Base-by-base conservation (phyloP, 2,113 vertebrate genomes). In the Perca schrenkii region DNA sequence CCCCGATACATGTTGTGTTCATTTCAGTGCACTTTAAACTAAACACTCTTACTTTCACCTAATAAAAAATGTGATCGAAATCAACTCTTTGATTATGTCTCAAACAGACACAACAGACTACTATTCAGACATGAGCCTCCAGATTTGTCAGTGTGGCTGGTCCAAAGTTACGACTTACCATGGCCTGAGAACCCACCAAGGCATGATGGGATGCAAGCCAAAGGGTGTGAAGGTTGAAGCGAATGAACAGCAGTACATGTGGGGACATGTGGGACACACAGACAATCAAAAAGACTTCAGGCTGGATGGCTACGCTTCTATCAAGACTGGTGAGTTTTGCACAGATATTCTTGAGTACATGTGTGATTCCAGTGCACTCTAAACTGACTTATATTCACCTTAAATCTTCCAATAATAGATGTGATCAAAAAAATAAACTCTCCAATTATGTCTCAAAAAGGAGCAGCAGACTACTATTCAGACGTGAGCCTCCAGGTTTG, bases 121-220 rank as follows among this genome's bases (percentile, higher is more conserved):
- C 40, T 43, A 43, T 43, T 60, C 80, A 69, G 49, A 78, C 11
- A 19, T 13, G 57, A 86, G 79, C 10, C 22, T 73, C 4, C 84
- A 66, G 28, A 25, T 87, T 28, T 91, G 85, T 16, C 54, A 81
- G 60, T 89, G 87, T 2, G 85, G 89, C n/a, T 91, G 90, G 88
- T 64, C 16, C 3, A 87, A 79, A 47, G 2, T 16, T 0, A 91
- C 84, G 0, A 85, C 40, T 2, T 79, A 79, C 15, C 66, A 62
- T 0, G 88, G 88, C 0, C 31, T 91, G 22, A 86, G 82, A 15
- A 89, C 17, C 31, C 90, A 91, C 70, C 90, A 91, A 57, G 84
- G 90, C 31, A 89, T 7, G 21, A 91, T 31, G 53, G 82, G 80
- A 22, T 91, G 89, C 47, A 87, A 71, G 0, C 10, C 53, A 0